A percentile compares a stretch with the other conserved stretches of the same genome.
These are phyloP conservation scores for Uloborus plumipes DNA, from an alignment of 2,888 invertebrate genomes.

Conservation along the genomic window DNA sequence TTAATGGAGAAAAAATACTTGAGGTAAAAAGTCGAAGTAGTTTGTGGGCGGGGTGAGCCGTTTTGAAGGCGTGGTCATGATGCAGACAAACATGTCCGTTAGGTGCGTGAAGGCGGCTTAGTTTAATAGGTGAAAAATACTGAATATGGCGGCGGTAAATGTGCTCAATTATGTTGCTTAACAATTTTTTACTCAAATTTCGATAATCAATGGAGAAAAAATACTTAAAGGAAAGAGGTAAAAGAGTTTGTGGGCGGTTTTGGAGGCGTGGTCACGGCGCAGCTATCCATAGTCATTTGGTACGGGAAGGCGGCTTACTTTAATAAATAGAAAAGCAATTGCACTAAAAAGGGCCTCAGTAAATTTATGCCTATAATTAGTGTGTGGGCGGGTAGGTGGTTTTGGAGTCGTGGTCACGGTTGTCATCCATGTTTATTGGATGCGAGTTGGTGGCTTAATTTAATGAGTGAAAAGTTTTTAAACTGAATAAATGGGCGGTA, in stretches of 20 bases:
- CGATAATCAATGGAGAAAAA: too few species aligned
- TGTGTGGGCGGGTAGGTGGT: constrained; percentile 28
- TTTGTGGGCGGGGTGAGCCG: constrained; percentile 25
- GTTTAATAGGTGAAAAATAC: too few species aligned
- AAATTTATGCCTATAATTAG: too few species aligned
- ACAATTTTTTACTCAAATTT: too few species aligned
- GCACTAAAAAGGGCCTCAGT: too few species aligned
- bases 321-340: too few species aligned
- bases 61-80: constrained; percentile 37
- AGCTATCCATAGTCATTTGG: constrained; percentile 29
- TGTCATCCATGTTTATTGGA: constrained; percentile 30
- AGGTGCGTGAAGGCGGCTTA: constrained; percentile 28
- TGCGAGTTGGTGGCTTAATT: constrained; percentile 30
- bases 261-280: constrained; percentile 27
- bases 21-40: constrained; percentile 48
- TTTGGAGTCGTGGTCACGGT: constrained; percentile 40
- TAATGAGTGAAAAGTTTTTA: too few species aligned
- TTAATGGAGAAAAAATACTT: constrained; percentile 7
- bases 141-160: too few species aligned
- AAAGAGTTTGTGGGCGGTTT: constrained; percentile 44
- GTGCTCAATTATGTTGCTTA: too few species aligned
- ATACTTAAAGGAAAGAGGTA: constrained; percentile 39
- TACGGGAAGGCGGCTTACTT: constrained; percentile 35
- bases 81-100: constrained; percentile 25
- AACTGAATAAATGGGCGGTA: too few species aligned